Evolutionary conservation across 2,113 vertebrate genomes (phyloP).

Genomic region (Xiphias gladius): DNA sequence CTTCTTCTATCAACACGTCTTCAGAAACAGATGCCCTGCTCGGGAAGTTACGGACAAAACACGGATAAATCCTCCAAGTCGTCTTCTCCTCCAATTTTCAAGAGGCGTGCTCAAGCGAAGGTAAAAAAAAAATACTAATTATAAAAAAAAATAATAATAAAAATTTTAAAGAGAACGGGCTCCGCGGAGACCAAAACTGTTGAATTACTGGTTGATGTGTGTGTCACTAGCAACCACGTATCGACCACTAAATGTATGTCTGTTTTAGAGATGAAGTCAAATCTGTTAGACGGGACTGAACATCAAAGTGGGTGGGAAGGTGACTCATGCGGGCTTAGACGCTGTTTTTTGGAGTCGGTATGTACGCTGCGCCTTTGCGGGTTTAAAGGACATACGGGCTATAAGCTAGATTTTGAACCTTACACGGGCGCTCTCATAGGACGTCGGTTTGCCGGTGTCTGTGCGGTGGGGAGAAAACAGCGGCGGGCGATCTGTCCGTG

Average conservation of each 20-base stretch:
- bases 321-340: slow-evolving; percentile 64
- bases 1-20: slow-evolving; percentile 33
- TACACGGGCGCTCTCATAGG: not conserved
- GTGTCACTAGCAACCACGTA: not conserved
- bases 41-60: slow-evolving; percentile 76
- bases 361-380: slow-evolving; percentile 52
- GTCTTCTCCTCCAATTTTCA: slow-evolving; percentile 21
- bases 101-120: slow-evolving; percentile 52
- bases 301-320: slow-evolving; percentile 67
- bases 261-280: slow-evolving; percentile 29
- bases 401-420: slow-evolving; percentile 5
- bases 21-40: slow-evolving; percentile 60
- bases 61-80: slow-evolving; percentile 72
- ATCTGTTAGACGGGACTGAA: slow-evolving; percentile 54
- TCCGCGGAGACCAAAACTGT: slow-evolving; percentile 46
- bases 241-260: slow-evolving; percentile 14
- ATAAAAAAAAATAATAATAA: no score
- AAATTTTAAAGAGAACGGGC: not conserved
- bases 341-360: slow-evolving; percentile 39
- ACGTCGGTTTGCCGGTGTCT: slow-evolving; percentile 3
- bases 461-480: slow-evolving; percentile 24
- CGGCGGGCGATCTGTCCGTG: slow-evolving; percentile 31
- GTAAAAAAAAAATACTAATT: slow-evolving; percentile 45
- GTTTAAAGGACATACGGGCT: slow-evolving; percentile 36
- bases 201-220: slow-evolving; percentile 31